Evolutionary conservation across 2,113 vertebrate genomes (phyloP), one percentile per base, ranked within the genome.

Genomic region (Xyrauchen texanus): DNA sequence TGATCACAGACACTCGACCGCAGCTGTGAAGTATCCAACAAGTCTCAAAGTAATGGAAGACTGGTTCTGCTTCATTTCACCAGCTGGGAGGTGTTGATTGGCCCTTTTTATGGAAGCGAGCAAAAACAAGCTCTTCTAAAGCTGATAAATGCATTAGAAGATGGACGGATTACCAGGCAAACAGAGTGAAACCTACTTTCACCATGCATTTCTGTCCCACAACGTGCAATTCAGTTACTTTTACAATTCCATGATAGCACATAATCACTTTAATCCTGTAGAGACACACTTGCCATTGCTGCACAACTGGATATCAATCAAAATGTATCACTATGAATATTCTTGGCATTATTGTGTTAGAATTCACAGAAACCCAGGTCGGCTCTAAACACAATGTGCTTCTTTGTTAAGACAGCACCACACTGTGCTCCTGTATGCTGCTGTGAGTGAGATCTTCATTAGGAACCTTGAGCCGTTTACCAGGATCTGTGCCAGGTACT

Each of bases 271-370:
- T 8, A 53, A 34, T 3, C 11, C 51, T 55, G 70, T 34, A 80
- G 64, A 42, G 47, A 78, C 75, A 73, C 82, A 73, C 44, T 70
- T 47, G 71, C 75, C 82, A 44, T 79, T 69, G 80, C 62, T 62
- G 86, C 90, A 85, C 92, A 57, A 80, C 86, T 90, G 91, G 91
- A 90, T 91, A 91, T 92, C 91, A 93, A 92, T 92, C 92, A 92
- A 89, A 91, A 86, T 87, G 89, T 91, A 88, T 92, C 92, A 90
- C 88, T 91, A 82, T 83, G 82, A 85, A 87, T 91, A 83, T 89
- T 89, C 87, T 89, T 87, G 86, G 86, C 87, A 86, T 85, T 87
- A 62, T 83, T 88, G 90, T 91, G 90, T 90, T 89, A 92, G 89
- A 92, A 91, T 91, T 93, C 89, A 87, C 91, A 91, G 88, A 90